Evolutionary conservation across 2,797 vertebrate genomes (phyloP).

Genomic region (Sebastes hubbsi): DNA sequence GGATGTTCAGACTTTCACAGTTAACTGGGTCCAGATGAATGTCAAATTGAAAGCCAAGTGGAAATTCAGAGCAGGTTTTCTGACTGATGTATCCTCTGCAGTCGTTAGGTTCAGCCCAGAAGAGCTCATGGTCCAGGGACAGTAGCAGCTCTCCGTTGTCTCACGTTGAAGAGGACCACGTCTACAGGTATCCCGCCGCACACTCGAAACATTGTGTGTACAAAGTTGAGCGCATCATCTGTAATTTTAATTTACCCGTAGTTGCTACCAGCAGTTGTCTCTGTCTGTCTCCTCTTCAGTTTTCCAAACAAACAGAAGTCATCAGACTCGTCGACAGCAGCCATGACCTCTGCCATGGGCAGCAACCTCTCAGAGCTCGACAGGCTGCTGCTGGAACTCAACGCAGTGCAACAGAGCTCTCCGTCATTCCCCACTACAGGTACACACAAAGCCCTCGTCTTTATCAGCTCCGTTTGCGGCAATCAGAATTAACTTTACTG

Average conservation of each 20-base stretch:
- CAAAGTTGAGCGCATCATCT: not conserved
- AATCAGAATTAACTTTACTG: not conserved
- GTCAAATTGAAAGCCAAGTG: not conserved
- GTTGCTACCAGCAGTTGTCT: not conserved
- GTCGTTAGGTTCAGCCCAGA: conserved; percentile 83
- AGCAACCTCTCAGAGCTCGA: conserved; percentile 97
- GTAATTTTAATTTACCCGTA: not conserved
- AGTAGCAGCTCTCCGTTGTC: conserved; percentile 81
- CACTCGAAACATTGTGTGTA: not conserved
- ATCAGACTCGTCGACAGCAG: conserved; percentile 86
- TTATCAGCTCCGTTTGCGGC: not conserved
- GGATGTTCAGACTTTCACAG: not conserved
- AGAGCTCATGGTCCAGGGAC: conserved; percentile 86
- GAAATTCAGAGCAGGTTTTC: not conserved
- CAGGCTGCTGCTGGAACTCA: conserved; percentile 94
- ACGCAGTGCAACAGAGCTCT: conserved; percentile 92
- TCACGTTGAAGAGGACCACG: conserved; percentile 93
- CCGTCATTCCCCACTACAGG: conserved; percentile 88
- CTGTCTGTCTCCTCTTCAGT: conserved; percentile 71
- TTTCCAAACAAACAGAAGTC: conserved; percentile 98
- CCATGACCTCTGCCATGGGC: conserved; percentile 92
- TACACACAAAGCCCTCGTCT: conserved; percentile 45
- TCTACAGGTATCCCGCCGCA: conserved; percentile 88
- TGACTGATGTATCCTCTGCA: conserved; percentile 59
- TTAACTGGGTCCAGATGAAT: not conserved